Evolutionary conservation across 1,140 invertebrate species (phyloP).

Genomic region (Lepidurus arcticus): DNA sequence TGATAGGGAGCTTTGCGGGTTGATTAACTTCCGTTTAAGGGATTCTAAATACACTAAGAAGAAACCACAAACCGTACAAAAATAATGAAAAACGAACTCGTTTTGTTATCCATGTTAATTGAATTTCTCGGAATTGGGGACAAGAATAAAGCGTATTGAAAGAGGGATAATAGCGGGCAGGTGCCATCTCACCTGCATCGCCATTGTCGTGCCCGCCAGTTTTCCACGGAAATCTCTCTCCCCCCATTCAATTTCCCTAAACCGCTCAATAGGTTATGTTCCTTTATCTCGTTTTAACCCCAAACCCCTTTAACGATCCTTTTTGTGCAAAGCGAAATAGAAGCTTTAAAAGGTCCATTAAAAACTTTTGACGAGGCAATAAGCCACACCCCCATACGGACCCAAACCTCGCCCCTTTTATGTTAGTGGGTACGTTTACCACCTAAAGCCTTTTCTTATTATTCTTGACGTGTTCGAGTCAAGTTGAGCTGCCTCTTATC

Average conservation of each 20-base stretch:
- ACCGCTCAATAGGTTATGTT: not conserved
- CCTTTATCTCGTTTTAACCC: not conserved
- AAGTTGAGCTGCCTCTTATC: not conserved
- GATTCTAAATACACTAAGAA: too few relatives aligned
- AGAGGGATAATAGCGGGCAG: not conserved
- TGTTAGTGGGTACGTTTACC: not conserved
- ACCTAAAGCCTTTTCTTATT: not conserved
- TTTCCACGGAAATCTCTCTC: constrained; percentile 12
- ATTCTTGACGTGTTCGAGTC: constrained; percentile 3
- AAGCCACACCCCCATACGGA: not conserved
- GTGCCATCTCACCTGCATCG: constrained; percentile 16
- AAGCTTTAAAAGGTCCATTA: too few relatives aligned
- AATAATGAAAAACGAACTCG: not conserved
- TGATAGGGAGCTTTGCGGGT: too few relatives aligned
- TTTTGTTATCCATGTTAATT: not conserved
- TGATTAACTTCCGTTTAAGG: too few relatives aligned
- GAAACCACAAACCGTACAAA: too few relatives aligned
- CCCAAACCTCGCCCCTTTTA: not conserved
- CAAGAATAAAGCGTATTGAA: not conserved
- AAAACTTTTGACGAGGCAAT: not conserved
- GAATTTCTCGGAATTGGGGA: constrained; percentile 10
- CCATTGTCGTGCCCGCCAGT: not conserved
- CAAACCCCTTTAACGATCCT: not conserved
- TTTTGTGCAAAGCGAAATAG: too few relatives aligned
- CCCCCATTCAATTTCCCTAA: constrained; percentile 3